Conservation (phyloP, 2,888 invertebrate species). For the Ophion costatus region DNA sequence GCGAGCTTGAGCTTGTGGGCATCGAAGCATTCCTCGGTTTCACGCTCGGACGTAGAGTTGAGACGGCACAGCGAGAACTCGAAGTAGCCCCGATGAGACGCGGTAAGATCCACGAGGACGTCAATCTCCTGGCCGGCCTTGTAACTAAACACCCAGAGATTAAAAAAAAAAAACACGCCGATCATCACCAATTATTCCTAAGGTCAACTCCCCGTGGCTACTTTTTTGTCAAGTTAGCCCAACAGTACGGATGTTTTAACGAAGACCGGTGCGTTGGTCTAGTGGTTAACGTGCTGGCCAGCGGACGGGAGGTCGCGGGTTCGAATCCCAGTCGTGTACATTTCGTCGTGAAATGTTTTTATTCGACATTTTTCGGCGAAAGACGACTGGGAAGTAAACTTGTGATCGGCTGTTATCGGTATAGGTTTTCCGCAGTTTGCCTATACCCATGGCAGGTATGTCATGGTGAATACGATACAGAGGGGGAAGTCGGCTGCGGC, state of each 20-base stretch:
- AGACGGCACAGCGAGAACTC: conserved; percentile 84
- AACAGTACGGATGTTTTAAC: conserved; percentile 80
- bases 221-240: background rate
- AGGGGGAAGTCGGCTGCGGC: too few relatives aligned
- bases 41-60: conserved; percentile 79
- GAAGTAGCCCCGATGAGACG: conserved; percentile 84
- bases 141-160: conserved; percentile 73
- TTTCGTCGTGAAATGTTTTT: too few relatives aligned
- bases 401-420: too few relatives aligned
- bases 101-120: conserved; percentile 82
- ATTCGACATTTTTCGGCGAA: too few relatives aligned
- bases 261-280: conserved; percentile 84
- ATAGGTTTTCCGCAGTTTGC: too few relatives aligned
- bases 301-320: too few relatives aligned
- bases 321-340: too few relatives aligned
- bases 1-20: conserved; percentile 79
- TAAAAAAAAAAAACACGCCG: background rate
- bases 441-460: too few relatives aligned
- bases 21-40: conserved; percentile 85
- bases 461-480: too few relatives aligned
- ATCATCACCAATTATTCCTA: background rate
- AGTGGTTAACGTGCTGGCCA: too few relatives aligned
- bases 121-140: conserved; percentile 74
- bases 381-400: too few relatives aligned
- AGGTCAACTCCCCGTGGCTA: too few relatives aligned